Base-by-base conservation (phyloP, 2,797 vertebrate genomes). In the Mionectes olivaceus region DNA sequence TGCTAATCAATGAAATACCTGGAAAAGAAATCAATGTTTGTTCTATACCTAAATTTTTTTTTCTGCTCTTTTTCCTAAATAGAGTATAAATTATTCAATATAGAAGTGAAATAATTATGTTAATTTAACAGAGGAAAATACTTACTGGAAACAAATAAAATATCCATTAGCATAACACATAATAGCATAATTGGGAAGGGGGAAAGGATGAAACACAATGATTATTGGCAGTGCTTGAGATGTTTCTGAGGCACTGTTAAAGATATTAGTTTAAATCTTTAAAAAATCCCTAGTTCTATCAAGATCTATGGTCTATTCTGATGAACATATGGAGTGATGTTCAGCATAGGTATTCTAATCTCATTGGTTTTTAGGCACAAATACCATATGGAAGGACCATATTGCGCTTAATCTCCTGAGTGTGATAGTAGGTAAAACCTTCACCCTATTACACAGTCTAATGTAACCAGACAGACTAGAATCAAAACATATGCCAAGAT, bases 321-420 rank as follows among this genome's bases (percentile, higher is more conserved):
- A 77, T 84, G 86, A 95, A 88, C 93, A 95, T 94, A 96, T 85
- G 95, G 94, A 96, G 83, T 76, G 83, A 84, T 88, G 90, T 91
- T 95, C 85, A 91, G 81, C 93, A 91, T 79, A 93, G 88, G 83
- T 92, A 95, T 91, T 94, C 77, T 96, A 94, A 94, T 95, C 94
- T 96, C 94, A 79, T 82, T 77, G 94, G 64, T 79, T 95, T 96
- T 94, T 94, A 93, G 92, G 93, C 87, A 95, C 81, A 94, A 94
- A 93, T 96, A 94, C 95, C 96, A 96, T 96, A 96, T 96, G 96
- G 96, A 95, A 96, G 81, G 93, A 95, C 95, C 95, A 97, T 95
- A 95, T 97, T 95, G 94, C 89, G 93, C 94, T 97, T 95, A 97
- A 96, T 95, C 93, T 96, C 94, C 90, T 95, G 95, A 93, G 94